Evolutionary conservation across 2,888 invertebrate genomes (phyloP).

Genomic region (Strigamia maritima): DNA sequence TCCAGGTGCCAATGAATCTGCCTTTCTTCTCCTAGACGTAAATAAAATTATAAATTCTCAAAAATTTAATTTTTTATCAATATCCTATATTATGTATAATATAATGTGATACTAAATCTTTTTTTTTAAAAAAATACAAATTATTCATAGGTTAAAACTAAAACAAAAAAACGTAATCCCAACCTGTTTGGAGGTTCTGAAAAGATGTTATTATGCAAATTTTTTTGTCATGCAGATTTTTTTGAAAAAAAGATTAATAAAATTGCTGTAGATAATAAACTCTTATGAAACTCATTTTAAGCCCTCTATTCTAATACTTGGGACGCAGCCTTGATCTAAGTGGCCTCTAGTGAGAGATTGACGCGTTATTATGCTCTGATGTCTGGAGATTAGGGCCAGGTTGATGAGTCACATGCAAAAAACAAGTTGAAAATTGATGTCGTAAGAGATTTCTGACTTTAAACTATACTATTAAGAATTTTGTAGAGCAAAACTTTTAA

Average conservation of each 20-base stretch:
- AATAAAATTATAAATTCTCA: not conserved
- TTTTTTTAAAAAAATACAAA: too few relatives aligned
- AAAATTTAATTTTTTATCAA: not conserved
- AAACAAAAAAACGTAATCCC: too few relatives aligned
- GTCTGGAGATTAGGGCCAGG: not conserved
- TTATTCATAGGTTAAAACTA: too few relatives aligned
- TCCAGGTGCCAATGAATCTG: constrained; percentile 29
- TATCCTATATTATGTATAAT: too few relatives aligned
- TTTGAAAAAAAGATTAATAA: not conserved
- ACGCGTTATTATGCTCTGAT: not conserved
- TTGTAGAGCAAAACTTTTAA: not conserved
- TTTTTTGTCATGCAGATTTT: not conserved
- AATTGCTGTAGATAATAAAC: not conserved
- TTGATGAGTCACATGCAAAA: not conserved
- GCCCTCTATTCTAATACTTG: not conserved
- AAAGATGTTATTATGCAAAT: not conserved
- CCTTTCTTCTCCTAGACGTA: not conserved
- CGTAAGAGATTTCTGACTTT: not conserved
- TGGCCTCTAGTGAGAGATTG: not conserved
- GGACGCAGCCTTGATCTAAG: not conserved
- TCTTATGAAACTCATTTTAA: not conserved
- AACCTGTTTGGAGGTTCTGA: not conserved
- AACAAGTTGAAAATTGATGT: not conserved
- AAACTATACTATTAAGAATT: not conserved
- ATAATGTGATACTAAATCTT: too few relatives aligned